These are phyloP conservation scores for Phyllotreta striolata DNA, from an alignment of 2,888 invertebrate species.

Conservation along the genomic window DNA sequence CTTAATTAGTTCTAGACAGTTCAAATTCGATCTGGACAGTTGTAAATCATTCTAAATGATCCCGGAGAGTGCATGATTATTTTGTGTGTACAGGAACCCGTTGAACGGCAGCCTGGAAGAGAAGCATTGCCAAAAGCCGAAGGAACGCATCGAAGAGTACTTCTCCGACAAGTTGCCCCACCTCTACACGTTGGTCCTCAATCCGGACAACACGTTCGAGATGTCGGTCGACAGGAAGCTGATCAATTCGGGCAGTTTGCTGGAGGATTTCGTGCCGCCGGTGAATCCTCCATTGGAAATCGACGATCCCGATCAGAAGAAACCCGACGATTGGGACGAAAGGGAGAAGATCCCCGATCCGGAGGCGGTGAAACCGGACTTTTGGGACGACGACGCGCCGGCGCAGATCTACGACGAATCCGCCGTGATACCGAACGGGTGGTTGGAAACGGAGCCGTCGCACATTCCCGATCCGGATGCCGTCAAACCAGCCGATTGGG, in stretches of 20 bases:
- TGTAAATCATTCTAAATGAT: too few species aligned
- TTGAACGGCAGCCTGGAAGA: conserved; percentile 88
- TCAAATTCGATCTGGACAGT: too few species aligned
- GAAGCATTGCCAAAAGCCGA: conserved; percentile 95
- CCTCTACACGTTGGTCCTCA: conserved; percentile 80
- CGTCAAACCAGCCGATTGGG: conserved; percentile 93
- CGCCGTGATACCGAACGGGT: conserved; percentile 86
- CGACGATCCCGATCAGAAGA: conserved; percentile 85
- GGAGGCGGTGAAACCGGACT: conserved; percentile 85
- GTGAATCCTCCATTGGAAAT: conserved; percentile 96
- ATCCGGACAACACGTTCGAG: conserved; percentile 81
- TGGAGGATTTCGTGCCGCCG: conserved; percentile 90
- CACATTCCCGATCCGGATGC: conserved; percentile 88
- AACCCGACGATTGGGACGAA: conserved; percentile 97
- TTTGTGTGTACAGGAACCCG: too few species aligned
- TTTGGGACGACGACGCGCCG: conserved; percentile 97
- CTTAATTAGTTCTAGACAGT: too few species aligned
- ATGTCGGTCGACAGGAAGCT: conserved; percentile 85
- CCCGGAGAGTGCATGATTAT: too few species aligned
- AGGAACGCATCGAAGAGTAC: conserved; percentile 81
- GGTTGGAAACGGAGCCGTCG: conserved; percentile 91
- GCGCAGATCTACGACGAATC: conserved; percentile 86
- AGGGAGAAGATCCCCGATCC: conserved; percentile 54
- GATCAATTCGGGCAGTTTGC: conserved; percentile 84
- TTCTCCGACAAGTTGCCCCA: conserved; percentile 95